Evolutionary conservation across 2,113 vertebrate genomes (phyloP).

Genomic region (Psammodynastes pulverulentus): DNA sequence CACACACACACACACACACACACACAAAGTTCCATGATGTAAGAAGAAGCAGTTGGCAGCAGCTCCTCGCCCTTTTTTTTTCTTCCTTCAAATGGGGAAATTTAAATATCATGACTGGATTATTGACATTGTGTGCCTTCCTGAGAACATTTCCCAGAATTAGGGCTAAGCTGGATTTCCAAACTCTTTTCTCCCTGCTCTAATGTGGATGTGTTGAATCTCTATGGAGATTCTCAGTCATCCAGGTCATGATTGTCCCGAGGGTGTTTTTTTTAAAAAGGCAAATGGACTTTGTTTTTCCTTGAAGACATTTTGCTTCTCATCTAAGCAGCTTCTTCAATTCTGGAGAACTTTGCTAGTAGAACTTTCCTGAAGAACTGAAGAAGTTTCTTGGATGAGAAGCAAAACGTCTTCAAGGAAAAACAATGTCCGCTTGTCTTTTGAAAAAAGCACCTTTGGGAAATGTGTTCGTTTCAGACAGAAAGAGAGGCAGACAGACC

Average conservation of each 20-base stretch:
- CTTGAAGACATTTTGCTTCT: background rate
- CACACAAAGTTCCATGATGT: background rate
- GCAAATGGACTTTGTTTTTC: background rate
- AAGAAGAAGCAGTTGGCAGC: background rate
- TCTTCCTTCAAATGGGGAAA: background rate
- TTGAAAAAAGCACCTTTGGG: background rate
- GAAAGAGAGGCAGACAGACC: background rate
- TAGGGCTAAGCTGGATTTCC: background rate
- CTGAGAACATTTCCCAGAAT: slow-evolving; percentile 21
- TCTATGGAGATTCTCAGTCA: background rate
- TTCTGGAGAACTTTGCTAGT: background rate
- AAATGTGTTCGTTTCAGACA: background rate
- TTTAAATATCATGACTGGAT: slow-evolving; percentile 5
- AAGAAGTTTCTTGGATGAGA: background rate
- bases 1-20: background rate
- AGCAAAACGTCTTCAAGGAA: background rate
- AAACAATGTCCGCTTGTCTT: background rate
- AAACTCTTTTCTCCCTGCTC: background rate
- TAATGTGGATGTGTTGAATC: background rate
- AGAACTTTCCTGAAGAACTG: background rate
- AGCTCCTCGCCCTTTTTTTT: background rate
- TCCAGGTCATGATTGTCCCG: background rate
- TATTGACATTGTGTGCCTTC: slow-evolving; percentile 9
- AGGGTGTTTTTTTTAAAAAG: background rate
- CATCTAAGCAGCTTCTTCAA: background rate